Evolutionary conservation across 2,888 invertebrate genomes (phyloP), one percentile per base, ranked within the genome.

Genomic region (Myopa tessellatipennis): DNA sequence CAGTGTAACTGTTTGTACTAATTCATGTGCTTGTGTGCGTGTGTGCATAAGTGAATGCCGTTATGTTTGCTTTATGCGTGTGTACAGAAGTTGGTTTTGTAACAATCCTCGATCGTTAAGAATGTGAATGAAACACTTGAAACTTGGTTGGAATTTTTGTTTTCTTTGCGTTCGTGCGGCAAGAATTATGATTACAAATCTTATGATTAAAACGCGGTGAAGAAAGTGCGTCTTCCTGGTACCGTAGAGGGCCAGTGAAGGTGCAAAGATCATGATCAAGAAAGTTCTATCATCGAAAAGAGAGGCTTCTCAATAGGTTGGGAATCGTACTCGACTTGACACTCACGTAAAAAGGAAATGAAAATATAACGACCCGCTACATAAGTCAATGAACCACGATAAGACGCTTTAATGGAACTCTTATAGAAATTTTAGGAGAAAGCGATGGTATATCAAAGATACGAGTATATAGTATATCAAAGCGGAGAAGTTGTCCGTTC

Each of bases 41-140:
- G 40, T 38, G 16, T 72, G 63, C 4, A n/a, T 16, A 8, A 10
- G 61, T 61, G 16, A 38, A 6, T 45, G 61, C 18, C 38, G 55
- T 55, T 26, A 26, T 52, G 52, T 12, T 26, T 55, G 34, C 1
- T 70, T 3, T 55, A 8, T 61, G 73, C 7, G 34, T 70, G 26
- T 70, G 58, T 61, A 26, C 52, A 61, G 61, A 45, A 45, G 16
- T 61, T 63, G 40, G n/a, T 61, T 73, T 73, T 18, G 70, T 70
- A 52, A 55, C 55, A 34, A 55, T 70, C 55, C 34, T 55, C 70
- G 52, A 52, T 55, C 36, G 70, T 4, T 36, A 34, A 26, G 55
- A 34, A 7, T 18, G 12, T 34, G 26, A 18, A 12, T 38, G 45
- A 65, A 61, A 45, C 73, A 73, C 73, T 73, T 75, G 74, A 65